Evolutionary conservation across 2,888 invertebrate genomes (phyloP), one percentile per base, ranked within the genome.

Genomic region (Rhingia campestris): DNA sequence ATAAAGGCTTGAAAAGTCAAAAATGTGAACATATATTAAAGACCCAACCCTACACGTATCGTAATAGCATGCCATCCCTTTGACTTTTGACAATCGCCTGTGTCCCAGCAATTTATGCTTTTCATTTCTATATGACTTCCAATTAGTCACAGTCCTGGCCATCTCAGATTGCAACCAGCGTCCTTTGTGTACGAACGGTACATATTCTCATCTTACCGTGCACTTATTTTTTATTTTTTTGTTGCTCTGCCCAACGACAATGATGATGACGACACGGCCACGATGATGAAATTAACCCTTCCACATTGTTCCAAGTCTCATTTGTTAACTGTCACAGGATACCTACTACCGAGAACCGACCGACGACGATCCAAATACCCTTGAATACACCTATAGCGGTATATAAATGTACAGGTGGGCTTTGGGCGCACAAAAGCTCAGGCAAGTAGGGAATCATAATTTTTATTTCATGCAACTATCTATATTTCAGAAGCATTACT

Each of bases 401-500:
- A 22, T 22, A 22, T 22, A 22, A 2, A 2, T 2, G 74, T 56
- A 51, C 80, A 80, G 70, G 84, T 80, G 77, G 58, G 49, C 37
- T 39, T 4, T 32, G 59, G 9, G 39, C 54, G 35, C 74, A 69
- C 84, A 80, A 75, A 73, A 74, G 74, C 67, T 59, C 59, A 49
- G 56, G 35, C 74, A 69, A 73, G 69, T 56, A 80, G 70, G 61
- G 80, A 75, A 80, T 79, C 80, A 84, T 84, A 84, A 80, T 80
- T 84, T 80, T 61, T 84, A 74, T 70, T 74, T 70, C 80, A 45
- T 64, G 75, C 22, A 84, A 79, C 80, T 84, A 84, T 84, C 84
- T 84, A 84, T 84, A 84, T 84, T 84, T 84, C 70, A 84, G 84
- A 51, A 84, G 80, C 84, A 80, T 84, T 75, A 80, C 80, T 80